Evolutionary conservation across 2,888 invertebrate species (phyloP).

Genomic region (Deilephila elpenor): DNA sequence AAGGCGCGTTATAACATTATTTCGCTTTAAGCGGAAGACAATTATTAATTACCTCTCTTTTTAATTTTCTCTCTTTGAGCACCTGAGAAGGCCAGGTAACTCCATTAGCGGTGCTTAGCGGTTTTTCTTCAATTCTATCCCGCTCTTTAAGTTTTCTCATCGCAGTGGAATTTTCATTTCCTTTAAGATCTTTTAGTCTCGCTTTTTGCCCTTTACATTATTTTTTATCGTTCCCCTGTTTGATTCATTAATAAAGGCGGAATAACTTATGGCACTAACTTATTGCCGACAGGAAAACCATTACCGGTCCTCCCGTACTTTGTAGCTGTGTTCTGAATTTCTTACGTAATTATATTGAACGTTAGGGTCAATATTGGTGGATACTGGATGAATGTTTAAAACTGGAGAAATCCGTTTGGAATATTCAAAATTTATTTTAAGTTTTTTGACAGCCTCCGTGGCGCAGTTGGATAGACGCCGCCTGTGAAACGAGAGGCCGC

Average conservation of each 20-base stretch:
- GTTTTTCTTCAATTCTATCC: slow-evolving; percentile 56
- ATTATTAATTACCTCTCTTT: background rate
- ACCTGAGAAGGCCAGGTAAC: slow-evolving; percentile 44
- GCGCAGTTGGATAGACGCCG: no score
- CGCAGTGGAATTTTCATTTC: slow-evolving; percentile 59
- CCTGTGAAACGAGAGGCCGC: no score
- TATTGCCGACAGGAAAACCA: slow-evolving; percentile 51
- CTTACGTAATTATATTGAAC: background rate
- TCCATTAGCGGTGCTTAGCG: slow-evolving; percentile 59
- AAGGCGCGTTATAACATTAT: background rate
- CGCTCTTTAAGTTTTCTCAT: slow-evolving; percentile 62
- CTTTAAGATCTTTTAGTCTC: slow-evolving; percentile 52
- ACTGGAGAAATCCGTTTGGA: background rate
- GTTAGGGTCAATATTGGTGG: background rate
- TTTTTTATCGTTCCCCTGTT: slow-evolving; percentile 53
- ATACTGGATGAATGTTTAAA: background rate
- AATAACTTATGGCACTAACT: slow-evolving; percentile 51
- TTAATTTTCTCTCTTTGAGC: slow-evolving; percentile 32
- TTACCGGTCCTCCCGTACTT: slow-evolving; percentile 42
- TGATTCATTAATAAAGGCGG: slow-evolving; percentile 56
- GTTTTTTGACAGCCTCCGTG: no score
- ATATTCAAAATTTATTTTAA: background rate
- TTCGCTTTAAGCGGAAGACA: background rate
- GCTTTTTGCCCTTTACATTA: slow-evolving; percentile 49
- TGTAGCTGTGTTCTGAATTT: background rate